A percentile compares a stretch with the other conserved stretches of the same genome.
phyloP scores from a whole-genome alignment of 2,888 invertebrate species.

The Oxytorus armatus region DNA sequence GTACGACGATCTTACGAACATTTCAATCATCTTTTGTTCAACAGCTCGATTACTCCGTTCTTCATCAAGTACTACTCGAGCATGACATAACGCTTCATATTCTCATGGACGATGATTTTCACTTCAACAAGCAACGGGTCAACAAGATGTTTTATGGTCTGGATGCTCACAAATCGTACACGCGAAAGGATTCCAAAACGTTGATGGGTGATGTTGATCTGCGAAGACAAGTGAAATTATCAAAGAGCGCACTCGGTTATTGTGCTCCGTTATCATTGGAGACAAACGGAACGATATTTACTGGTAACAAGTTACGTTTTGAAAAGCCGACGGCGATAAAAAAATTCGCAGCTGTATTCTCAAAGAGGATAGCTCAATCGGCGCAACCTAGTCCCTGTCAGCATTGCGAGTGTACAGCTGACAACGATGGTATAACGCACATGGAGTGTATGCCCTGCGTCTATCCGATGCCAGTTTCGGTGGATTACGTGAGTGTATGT shows the following conservation, averaged over 20 bases:
- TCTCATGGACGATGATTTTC: conserved; percentile 92
- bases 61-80: conserved; percentile 93
- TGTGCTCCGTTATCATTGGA: conserved; percentile 93
- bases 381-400: conserved; percentile 87
- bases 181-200: conserved; percentile 90
- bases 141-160: conserved; percentile 92
- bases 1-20: no score
- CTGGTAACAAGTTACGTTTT: conserved; percentile 86
- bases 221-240: conserved; percentile 90
- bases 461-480: conserved; percentile 85
- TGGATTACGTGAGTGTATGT: conserved; percentile 85
- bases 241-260: conserved; percentile 91
- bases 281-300: conserved; percentile 92
- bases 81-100: conserved; percentile 93
- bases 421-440: conserved; percentile 88
- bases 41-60: conserved; percentile 92
- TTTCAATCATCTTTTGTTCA: conserved; percentile 69
- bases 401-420: conserved; percentile 89
- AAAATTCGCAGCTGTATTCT: conserved; percentile 88
- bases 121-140: conserved; percentile 89
- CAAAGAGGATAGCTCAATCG: conserved; percentile 88
- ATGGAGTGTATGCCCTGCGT: conserved; percentile 88
- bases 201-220: conserved; percentile 90
- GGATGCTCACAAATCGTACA: conserved; percentile 91
- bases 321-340: conserved; percentile 87